Evolutionary conservation across 2,888 invertebrate species (phyloP), one percentile per base, ranked within the genome.

Genomic region (Eupithecia abbreviata): DNA sequence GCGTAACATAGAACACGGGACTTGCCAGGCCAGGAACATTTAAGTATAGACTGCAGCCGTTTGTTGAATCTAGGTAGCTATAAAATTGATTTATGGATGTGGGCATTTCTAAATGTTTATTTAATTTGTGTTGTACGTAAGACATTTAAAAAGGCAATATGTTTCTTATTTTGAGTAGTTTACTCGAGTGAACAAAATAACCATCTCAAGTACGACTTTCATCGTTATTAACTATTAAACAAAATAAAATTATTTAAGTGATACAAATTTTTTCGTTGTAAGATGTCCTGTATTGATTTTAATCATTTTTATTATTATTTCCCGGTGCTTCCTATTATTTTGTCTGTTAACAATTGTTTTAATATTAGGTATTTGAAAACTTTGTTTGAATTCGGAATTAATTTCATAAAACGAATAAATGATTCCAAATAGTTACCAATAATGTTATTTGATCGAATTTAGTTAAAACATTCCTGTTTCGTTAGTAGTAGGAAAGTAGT

Each of bases 401-500:
- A 85, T 87, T 87, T 84, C 84, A 81, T 84, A 85, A 86, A 88
- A 83, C 85, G 47, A 49, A 69, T 84, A 85, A 87, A 90, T 90
- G 91, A 92, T 91, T 90, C 90, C 89, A 91, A 90, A 87, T 78
- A 92, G 94, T 95, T 95, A 95, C 94, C 94, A 94, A 87, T 92
- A 85, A 81, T 91, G 92, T 93, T 93, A 91, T 93, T 91, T 86
- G 90, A 93, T 90, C 93, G 93, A 93, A 93, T 94, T 95, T 94
- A 93, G 93, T 94, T 93, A 88, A 90, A 89, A 91, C 93, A 94
- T 92, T 93, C 91, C 93, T 93, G 91, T 95, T 94, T 94, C 92
- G 92, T 93, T 93, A 93, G 93, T 93, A 90, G 91, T 94, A 94
- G 93, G 91, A 93, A 92, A 93, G 93, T 94, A 94, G 94, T 95